These are phyloP conservation scores for Adelges cooleyi DNA, from an alignment of 1,140 invertebrate species.

Conservation along the genomic window DNA sequence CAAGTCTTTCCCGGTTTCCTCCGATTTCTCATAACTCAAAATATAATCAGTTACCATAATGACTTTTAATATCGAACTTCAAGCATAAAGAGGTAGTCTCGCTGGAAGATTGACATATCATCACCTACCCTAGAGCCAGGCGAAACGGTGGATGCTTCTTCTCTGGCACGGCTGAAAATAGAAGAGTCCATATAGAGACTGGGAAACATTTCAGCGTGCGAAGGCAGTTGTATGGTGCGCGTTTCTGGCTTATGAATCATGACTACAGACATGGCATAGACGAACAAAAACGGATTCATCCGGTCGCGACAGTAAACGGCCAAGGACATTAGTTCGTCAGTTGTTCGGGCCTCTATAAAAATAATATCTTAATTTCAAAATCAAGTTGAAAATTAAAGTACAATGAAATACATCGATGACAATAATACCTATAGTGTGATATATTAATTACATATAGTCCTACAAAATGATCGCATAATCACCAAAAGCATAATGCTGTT, in stretches of 20 bases:
- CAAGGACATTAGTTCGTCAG: slow-evolving; percentile 57
- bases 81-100: too few species aligned
- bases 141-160: slow-evolving; percentile 52
- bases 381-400: too few species aligned
- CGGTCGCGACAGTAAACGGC: slow-evolving; percentile 59
- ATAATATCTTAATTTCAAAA: too few species aligned
- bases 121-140: slow-evolving; percentile 48
- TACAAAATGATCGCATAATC: too few species aligned
- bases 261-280: slow-evolving; percentile 62
- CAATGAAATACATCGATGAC: too few species aligned
- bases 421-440: too few species aligned
- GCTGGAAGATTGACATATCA: too few species aligned
- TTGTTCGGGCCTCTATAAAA: slow-evolving; percentile 49
- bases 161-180: slow-evolving; percentile 52
- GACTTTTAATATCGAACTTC: too few species aligned
- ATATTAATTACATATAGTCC: too few species aligned
- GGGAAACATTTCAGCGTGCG: slow-evolving; percentile 58
- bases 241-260: slow-evolving; percentile 63
- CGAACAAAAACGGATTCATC: slow-evolving; percentile 63
- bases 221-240: slow-evolving; percentile 54
- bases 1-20: too few species aligned
- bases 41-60: too few species aligned
- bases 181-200: slow-evolving; percentile 64
- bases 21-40: not conserved
- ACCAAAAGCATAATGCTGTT: too few species aligned